Percentiles rank a stretch among this genome's conserved stretches.
phyloP scores from a whole-genome alignment of 2,888 invertebrate genomes.

The Macrophya annulata region DNA sequence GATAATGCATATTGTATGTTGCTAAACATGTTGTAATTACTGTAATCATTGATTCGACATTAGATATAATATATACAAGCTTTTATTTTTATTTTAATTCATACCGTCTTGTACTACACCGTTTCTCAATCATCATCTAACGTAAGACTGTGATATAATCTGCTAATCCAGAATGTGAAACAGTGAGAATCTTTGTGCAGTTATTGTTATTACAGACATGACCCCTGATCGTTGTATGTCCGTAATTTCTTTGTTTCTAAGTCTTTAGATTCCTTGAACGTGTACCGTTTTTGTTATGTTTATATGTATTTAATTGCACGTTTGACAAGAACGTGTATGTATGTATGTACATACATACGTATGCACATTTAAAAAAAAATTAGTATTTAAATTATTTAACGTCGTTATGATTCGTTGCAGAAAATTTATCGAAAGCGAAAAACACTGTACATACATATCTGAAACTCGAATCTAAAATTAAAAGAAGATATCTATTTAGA shows the following conservation, averaged over 20 bases:
- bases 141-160: neutral
- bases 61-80: neutral
- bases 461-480: neutral
- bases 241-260: conserved; percentile 42
- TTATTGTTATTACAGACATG: neutral
- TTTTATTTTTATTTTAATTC: neutral
- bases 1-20: neutral
- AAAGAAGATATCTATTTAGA: neutral
- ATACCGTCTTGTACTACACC: neutral
- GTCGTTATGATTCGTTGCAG: neutral
- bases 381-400: neutral
- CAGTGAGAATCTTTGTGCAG: neutral
- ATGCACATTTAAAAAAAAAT: neutral
- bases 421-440: neutral
- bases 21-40: neutral
- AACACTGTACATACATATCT: neutral
- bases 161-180: neutral
- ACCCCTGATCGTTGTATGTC: neutral
- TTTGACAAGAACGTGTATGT: neutral
- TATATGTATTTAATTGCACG: neutral
- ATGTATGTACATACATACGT: no score
- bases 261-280: neutral
- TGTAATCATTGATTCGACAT: neutral
- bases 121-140: neutral
- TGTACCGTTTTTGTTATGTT: neutral